Evolutionary conservation across 2,113 vertebrate genomes (phyloP).

Genomic region (Diadophis punctatus): DNA sequence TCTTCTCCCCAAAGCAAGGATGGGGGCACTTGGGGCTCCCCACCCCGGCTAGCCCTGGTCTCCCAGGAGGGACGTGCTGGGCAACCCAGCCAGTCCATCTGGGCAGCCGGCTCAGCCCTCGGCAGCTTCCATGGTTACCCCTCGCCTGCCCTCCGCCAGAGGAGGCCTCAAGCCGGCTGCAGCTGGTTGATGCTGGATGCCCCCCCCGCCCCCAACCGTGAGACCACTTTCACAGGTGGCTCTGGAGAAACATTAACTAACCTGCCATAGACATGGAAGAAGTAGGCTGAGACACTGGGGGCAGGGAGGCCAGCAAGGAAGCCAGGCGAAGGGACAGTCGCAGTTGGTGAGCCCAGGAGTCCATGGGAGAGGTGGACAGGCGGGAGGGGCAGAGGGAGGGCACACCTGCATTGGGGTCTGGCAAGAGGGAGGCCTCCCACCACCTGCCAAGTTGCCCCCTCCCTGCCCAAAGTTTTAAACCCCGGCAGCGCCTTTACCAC

Average conservation of each 20-base stretch:
- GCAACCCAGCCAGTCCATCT: neutral
- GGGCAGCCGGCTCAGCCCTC: neutral
- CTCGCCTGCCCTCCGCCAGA: neutral
- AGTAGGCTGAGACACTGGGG: neutral
- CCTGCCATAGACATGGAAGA: neutral
- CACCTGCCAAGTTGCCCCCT: neutral
- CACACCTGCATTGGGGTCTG: neutral
- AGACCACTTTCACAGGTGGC: neutral
- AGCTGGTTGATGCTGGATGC: neutral
- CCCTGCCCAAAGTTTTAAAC: neutral
- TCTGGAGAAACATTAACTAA: neutral
- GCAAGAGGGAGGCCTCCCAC: neutral
- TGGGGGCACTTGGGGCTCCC: neutral
- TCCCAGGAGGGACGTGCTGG: neutral
- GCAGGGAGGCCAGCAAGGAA: neutral
- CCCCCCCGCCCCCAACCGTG: neutral
- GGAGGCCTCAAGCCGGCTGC: neutral
- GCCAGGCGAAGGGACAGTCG: neutral
- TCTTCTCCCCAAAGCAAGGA: neutral
- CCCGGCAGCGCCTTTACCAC: neutral
- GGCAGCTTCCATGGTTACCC: neutral
- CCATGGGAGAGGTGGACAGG: neutral
- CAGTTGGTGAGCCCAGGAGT: neutral
- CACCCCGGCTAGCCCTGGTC: too few species aligned
- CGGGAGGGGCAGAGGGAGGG: neutral